Percentiles rank a stretch among this genome's conserved stretches.
Evolutionary conservation across 2,797 vertebrate genomes (phyloP).

Genomic region (Poecilia gillii): DNA sequence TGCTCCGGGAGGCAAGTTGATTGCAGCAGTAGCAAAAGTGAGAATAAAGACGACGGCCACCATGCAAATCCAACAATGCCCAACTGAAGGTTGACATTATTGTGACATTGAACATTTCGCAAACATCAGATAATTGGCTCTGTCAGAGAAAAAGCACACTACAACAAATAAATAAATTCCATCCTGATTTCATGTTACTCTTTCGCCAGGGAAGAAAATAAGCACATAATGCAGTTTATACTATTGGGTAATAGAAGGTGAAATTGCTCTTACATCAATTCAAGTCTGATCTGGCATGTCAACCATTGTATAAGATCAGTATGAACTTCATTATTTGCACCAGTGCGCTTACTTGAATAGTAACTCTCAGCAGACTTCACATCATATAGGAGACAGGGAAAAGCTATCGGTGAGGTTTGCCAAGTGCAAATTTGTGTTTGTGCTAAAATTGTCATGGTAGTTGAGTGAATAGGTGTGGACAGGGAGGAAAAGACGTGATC

Average conservation of each 20-base stretch:
- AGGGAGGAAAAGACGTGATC: not conserved
- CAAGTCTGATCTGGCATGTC: constrained; percentile 63
- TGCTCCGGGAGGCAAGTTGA: constrained; percentile 27
- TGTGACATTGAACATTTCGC: constrained; percentile 31
- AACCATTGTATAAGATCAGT: constrained; percentile 73
- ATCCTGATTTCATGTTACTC: constrained; percentile 7
- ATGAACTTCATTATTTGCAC: constrained; percentile 75
- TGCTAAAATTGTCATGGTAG: not conserved
- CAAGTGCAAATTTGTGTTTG: not conserved
- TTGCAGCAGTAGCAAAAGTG: constrained; percentile 31
- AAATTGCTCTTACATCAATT: constrained; percentile 74
- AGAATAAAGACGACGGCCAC: constrained; percentile 48
- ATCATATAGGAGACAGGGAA: constrained; percentile 28
- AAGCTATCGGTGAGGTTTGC: constrained; percentile 19
- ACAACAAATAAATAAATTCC: constrained; percentile 12
- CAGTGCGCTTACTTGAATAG: constrained; percentile 64
- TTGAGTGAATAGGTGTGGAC: not conserved
- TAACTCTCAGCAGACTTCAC: constrained; percentile 55
- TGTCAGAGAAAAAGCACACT: not conserved
- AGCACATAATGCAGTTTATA: constrained; percentile 44
- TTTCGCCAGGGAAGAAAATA: constrained; percentile 6
- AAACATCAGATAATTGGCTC: constrained; percentile 15
- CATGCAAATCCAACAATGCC: constrained; percentile 42
- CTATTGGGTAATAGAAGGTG: constrained; percentile 58
- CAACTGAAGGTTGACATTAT: constrained; percentile 38